A percentile compares a stretch with the other conserved stretches of the same genome.
phyloP scores from a whole-genome alignment of 2,888 invertebrate species.

The Chirona hameri region DNA sequence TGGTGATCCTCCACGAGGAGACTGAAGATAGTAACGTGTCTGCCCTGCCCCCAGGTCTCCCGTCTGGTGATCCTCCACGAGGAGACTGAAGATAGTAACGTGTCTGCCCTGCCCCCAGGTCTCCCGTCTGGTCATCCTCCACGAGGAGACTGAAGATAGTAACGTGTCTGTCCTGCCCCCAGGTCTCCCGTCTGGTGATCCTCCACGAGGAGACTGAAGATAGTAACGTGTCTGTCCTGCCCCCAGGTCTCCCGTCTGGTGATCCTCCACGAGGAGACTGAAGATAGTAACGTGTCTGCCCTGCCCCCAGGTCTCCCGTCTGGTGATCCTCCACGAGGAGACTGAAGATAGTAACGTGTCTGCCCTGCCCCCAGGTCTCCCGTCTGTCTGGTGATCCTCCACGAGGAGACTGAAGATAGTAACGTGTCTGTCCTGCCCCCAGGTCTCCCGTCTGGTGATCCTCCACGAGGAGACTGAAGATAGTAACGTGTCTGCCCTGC shows the following conservation, averaged over 20 bases:
- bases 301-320: slow-evolving; percentile 79
- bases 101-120: slow-evolving; percentile 64
- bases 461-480: slow-evolving; percentile 60
- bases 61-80: slow-evolving; percentile 97
- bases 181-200: slow-evolving; percentile 98
- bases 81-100: slow-evolving; percentile 99
- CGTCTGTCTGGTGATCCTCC: slow-evolving; percentile 95
- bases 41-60: slow-evolving; percentile 74
- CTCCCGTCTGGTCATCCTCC: slow-evolving; percentile 94
- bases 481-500: slow-evolving; percentile 70
- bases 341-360: slow-evolving; percentile 97
- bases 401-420: slow-evolving; percentile 84
- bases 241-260: slow-evolving; percentile 93
- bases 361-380: slow-evolving; percentile 74
- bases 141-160: slow-evolving; percentile 99
- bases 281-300: slow-evolving; percentile 91
- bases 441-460: too few relatives aligned
- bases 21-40: slow-evolving; percentile 97
- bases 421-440: too few relatives aligned
- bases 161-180: slow-evolving; percentile 60
- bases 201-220: slow-evolving; percentile 99
- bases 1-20: slow-evolving; percentile 98
- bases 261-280: slow-evolving; percentile 98
- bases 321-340: slow-evolving; percentile 98
- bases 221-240: slow-evolving; percentile 72